phyloP scores from a whole-genome alignment of 2,797 vertebrate species.

The Microctenopoma lineatum region DNA sequence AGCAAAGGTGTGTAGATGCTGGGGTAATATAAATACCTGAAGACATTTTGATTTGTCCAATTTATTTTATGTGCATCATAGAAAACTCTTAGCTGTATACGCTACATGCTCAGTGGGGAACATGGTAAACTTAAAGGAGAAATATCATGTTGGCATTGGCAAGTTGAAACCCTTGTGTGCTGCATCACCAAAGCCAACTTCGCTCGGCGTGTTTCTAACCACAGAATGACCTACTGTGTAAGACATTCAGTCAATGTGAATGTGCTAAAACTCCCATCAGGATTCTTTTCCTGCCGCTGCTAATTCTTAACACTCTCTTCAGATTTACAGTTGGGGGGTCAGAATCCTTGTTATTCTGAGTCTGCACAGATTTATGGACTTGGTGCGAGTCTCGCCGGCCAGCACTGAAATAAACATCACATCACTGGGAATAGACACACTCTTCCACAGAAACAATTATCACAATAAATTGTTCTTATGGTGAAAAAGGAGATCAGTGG shows the following conservation, averaged over 20 bases:
- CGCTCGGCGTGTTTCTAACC: slow-evolving; percentile 16
- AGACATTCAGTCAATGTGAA: slow-evolving; percentile 63
- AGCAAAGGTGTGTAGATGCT: slow-evolving; percentile 8
- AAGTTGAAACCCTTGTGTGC: neutral
- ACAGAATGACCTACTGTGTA: slow-evolving; percentile 35
- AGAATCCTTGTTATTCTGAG: slow-evolving; percentile 64
- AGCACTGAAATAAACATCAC: slow-evolving; percentile 66
- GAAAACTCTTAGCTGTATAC: too few species aligned
- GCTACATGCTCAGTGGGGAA: too few species aligned
- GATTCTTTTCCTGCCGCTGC: slow-evolving; percentile 50
- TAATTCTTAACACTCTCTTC: slow-evolving; percentile 55
- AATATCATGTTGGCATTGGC: too few species aligned
- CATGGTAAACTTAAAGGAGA: too few species aligned
- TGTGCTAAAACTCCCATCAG: slow-evolving; percentile 63
- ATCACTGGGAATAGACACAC: slow-evolving; percentile 28
- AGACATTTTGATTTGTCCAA: too few species aligned
- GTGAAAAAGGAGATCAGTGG: too few species aligned
- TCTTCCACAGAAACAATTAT: slow-evolving; percentile 41
- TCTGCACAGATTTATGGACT: slow-evolving; percentile 73
- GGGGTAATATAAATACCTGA: neutral
- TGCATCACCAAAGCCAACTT: slow-evolving; percentile 15
- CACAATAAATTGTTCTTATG: slow-evolving; percentile 47
- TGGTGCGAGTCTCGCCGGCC: slow-evolving; percentile 50
- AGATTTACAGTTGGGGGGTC: slow-evolving; percentile 73
- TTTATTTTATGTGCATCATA: too few species aligned